Evolutionary conservation across 2,113 vertebrate species (phyloP), one percentile per base, ranked within the genome.

Genomic region (Aspiorhynchus laticeps): DNA sequence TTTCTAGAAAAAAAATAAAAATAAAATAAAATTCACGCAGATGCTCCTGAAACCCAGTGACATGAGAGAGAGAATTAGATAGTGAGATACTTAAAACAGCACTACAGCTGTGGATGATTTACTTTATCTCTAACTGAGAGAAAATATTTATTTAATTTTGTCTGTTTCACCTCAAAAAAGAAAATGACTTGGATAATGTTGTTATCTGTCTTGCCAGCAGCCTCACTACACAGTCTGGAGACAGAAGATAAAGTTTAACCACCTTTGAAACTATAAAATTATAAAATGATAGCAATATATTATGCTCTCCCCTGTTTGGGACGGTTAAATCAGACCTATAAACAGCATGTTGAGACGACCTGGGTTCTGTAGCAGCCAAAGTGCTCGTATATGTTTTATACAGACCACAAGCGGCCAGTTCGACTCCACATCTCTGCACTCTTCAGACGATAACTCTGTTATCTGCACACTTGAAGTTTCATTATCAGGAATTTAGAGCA

Each of bases 341-440:
- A 88, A 86, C 63, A 74, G 53, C n/a, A 85, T 59, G 33, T 8
- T 85, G 71, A 88, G 43, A n/a, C n/a, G n/a, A n/a, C n/a, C n/a
- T n/a, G n/a, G n/a, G n/a, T n/a, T n/a, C n/a, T n/a, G n/a, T n/a
- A n/a, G n/a, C n/a, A n/a, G n/a, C n/a, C n/a, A n/a, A n/a, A n/a
- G n/a, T n/a, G n/a, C n/a, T n/a, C n/a, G n/a, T n/a, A n/a, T n/a
- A n/a, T n/a, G n/a, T n/a, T n/a, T n/a, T n/a, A n/a, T n/a, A n/a
- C n/a, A n/a, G n/a, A n/a, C n/a, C n/a, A n/a, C n/a, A n/a, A n/a
- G n/a, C n/a, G n/a, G n/a, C n/a, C n/a, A n/a, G n/a, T n/a, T n/a
- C n/a, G n/a, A n/a, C n/a, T n/a, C n/a, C n/a, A n/a, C n/a, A n/a
- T n/a, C n/a, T n/a, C n/a, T n/a, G n/a, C n/a, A n/a, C n/a, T n/a